Conservation (phyloP, 2,888 invertebrate species). For the Diarsia rubi region DNA sequence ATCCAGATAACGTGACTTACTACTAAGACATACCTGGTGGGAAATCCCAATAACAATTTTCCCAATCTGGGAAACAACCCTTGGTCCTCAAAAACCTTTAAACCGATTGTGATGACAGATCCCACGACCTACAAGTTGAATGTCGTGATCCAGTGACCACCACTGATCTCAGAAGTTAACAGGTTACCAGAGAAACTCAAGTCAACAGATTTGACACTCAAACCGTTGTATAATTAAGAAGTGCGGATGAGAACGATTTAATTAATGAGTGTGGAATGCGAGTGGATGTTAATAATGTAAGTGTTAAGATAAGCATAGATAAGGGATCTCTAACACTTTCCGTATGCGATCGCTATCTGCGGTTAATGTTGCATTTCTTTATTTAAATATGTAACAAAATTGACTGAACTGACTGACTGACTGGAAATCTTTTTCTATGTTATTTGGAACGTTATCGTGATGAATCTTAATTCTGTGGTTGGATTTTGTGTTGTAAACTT, state of each 20-base stretch:
- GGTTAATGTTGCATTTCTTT: conserved; percentile 13
- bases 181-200: not conserved
- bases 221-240: conserved; percentile 11
- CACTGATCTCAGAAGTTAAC: not conserved
- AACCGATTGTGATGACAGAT: not conserved
- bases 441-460: not conserved
- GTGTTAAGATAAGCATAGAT: conserved; percentile 35
- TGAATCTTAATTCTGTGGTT: not conserved
- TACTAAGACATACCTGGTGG: too few relatives aligned
- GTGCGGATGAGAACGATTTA: not conserved
- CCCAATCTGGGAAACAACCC: too few relatives aligned
- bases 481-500: not conserved
- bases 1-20: too few relatives aligned
- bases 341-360: conserved; percentile 12
- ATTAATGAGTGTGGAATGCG: conserved; percentile 13
- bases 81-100: too few relatives aligned
- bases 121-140: not conserved
- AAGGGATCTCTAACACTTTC: conserved; percentile 36
- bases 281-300: conserved; percentile 11
- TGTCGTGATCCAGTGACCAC: not conserved
- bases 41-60: too few relatives aligned
- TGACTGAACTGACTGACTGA: too few relatives aligned
- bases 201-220: not conserved
- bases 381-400: conserved; percentile 15
- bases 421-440: not conserved